phyloP scores from a whole-genome alignment of 2,113 vertebrate species.

The Chlorocebus sabaeus region DNA sequence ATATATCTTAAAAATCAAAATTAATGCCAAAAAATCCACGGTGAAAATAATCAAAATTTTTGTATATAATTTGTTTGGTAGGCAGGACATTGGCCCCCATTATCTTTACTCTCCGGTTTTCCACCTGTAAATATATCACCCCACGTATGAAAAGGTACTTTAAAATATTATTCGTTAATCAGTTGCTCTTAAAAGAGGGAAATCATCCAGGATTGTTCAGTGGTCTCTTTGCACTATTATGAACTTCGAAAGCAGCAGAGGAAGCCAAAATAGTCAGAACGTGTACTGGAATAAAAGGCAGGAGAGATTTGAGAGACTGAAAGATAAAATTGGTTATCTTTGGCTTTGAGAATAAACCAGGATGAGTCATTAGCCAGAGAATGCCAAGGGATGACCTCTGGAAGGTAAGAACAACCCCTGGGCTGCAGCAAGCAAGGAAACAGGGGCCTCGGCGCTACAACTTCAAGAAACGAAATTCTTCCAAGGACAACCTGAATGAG shows the following conservation, averaged over 20 bases:
- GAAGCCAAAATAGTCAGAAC: not conserved
- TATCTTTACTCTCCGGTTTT: not conserved
- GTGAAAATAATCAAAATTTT: not conserved
- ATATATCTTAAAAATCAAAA: not conserved
- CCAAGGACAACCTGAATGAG: not conserved
- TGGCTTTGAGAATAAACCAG: not conserved
- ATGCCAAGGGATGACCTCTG: not conserved
- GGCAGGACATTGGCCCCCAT: not conserved
- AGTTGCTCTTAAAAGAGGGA: not conserved
- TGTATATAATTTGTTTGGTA: not conserved
- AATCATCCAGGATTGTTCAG: not conserved
- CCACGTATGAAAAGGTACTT: not conserved
- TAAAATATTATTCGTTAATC: not conserved
- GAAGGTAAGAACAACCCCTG: not conserved
- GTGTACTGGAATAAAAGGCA: not conserved
- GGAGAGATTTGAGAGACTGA: not conserved
- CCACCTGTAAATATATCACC: not conserved
- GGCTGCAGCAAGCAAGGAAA: not conserved
- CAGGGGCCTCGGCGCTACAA: rapidly evolving
- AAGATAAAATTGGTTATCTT: not conserved
- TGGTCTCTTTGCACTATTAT: not conserved
- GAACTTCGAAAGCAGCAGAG: not conserved
- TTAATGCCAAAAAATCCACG: not conserved
- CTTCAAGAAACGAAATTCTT: not conserved
- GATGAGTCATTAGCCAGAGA: not conserved